Evolutionary conservation across 64 coral and sea anemone genomes (phyloP).

Genomic region (Stylophora pistillata): DNA sequence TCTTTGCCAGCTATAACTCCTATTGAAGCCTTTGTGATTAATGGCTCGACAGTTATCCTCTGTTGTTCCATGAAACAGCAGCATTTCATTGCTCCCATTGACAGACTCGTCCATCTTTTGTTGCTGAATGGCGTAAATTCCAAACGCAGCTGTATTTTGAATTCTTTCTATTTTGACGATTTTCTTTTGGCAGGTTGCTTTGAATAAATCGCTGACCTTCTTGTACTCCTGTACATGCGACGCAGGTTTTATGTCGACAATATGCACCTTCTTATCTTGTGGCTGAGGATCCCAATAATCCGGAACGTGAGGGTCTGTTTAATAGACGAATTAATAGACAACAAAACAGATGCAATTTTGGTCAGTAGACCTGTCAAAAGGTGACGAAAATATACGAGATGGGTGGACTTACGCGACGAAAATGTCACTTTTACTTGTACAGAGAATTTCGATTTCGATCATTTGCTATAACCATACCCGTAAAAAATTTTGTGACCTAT

Average conservation of each 20-base stretch:
- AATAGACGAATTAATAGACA: not conserved
- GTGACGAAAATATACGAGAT: too few relatives aligned
- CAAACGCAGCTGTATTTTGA: constrained; percentile 66
- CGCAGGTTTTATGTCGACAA: constrained; percentile 22
- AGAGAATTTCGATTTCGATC: too few relatives aligned
- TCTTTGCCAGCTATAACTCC: constrained; percentile 61
- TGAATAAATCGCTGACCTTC: not conserved
- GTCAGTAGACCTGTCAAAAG: too few relatives aligned
- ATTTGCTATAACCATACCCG: too few relatives aligned
- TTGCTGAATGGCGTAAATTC: constrained; percentile 51
- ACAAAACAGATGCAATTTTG: too few relatives aligned
- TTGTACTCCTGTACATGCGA: constrained; percentile 57
- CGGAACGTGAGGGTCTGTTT: constrained; percentile 20
- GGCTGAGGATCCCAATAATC: constrained; percentile 68
- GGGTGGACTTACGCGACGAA: too few relatives aligned
- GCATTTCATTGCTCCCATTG: constrained; percentile 68
- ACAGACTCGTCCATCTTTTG: constrained; percentile 65
- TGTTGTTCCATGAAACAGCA: constrained; percentile 73
- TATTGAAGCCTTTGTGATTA: constrained; percentile 75
- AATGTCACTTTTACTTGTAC: too few relatives aligned
- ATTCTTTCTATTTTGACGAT: constrained; percentile 67
- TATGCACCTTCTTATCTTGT: constrained; percentile 37
- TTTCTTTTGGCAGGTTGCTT: not conserved
- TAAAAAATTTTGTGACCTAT: too few relatives aligned
- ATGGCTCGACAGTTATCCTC: constrained; percentile 16